A percentile compares a stretch with the other conserved stretches of the same genome.
These are phyloP conservation scores for Enteromius radiatus DNA, from an alignment of 2,797 vertebrate species.

Conservation along the genomic window DNA sequence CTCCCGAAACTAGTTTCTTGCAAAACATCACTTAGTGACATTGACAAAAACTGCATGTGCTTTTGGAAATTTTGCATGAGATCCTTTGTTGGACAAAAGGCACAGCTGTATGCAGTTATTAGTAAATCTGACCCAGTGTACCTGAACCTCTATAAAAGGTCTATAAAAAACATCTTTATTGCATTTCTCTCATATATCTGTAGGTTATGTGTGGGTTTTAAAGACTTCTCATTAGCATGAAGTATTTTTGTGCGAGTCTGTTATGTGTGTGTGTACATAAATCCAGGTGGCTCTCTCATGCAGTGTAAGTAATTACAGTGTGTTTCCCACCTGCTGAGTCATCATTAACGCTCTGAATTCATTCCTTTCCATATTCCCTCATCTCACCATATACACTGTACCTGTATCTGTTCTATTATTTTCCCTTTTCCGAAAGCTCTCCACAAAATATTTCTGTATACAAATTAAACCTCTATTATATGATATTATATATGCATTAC, in stretches of 20 bases:
- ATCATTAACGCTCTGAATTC: conserved; percentile 39
- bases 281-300: conserved; percentile 40
- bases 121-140: background rate
- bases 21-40: too few relatives aligned
- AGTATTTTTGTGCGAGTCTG: background rate
- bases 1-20: too few relatives aligned
- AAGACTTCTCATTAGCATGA: background rate
- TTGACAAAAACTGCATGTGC: background rate
- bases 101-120: background rate
- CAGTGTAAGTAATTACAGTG: conserved; percentile 63
- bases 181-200: conserved; percentile 7
- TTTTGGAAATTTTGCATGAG: background rate
- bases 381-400: background rate
- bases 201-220: conserved; percentile 4
- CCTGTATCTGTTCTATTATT: background rate
- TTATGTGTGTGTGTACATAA: conserved; percentile 15
- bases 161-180: background rate
- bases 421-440: background rate
- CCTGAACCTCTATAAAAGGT: background rate
- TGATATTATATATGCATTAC: background rate
- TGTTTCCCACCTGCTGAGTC: conserved; percentile 50
- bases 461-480: background rate
- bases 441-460: background rate
- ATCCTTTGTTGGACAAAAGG: background rate
- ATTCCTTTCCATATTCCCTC: background rate